Evolutionary conservation across 2,113 vertebrate species (phyloP).

Genomic region (Datnioides undecimradiatus): DNA sequence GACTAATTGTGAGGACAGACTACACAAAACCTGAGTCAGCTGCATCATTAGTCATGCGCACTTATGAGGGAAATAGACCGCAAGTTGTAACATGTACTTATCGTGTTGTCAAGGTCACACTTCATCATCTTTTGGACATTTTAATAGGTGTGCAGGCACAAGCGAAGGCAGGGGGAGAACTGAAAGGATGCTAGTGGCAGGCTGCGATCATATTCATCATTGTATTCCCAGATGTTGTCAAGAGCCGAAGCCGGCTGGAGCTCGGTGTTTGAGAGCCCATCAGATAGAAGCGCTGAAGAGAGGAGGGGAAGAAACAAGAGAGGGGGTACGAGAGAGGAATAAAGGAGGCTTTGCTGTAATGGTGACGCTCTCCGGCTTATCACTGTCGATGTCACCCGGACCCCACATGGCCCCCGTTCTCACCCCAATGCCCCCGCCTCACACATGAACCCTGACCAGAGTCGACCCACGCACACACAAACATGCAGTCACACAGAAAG

Average conservation of each 20-base stretch:
- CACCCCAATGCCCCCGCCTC: slow-evolving; percentile 45
- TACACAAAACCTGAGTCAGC: not conserved
- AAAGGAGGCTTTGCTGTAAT: slow-evolving; percentile 35
- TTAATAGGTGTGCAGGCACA: slow-evolving; percentile 41
- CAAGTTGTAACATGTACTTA: slow-evolving; percentile 18
- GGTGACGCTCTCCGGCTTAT: slow-evolving; percentile 33
- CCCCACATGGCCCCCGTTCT: slow-evolving; percentile 48
- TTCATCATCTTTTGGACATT: slow-evolving; percentile 48
- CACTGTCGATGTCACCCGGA: slow-evolving; percentile 50
- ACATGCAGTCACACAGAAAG: slow-evolving; percentile 12
- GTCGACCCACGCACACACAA: slow-evolving; percentile 25
- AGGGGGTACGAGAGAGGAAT: slow-evolving; percentile 6
- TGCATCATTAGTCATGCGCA: slow-evolving; percentile 1
- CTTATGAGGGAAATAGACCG: not conserved
- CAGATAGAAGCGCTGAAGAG: slow-evolving; percentile 40
- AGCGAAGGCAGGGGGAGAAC: slow-evolving; percentile 14
- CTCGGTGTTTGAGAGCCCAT: slow-evolving; percentile 58
- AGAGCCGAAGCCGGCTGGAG: slow-evolving; percentile 13
- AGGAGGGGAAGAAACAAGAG: not conserved
- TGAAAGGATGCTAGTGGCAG: slow-evolving; percentile 29
- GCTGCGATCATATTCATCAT: slow-evolving; percentile 53
- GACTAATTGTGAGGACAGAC: not conserved
- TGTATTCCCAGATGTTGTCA: slow-evolving; percentile 60
- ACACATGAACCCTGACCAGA: slow-evolving; percentile 47
- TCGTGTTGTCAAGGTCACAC: slow-evolving; percentile 40